Conservation (phyloP, 2,113 vertebrate genomes). For the Prionailurus viverrinus region DNA sequence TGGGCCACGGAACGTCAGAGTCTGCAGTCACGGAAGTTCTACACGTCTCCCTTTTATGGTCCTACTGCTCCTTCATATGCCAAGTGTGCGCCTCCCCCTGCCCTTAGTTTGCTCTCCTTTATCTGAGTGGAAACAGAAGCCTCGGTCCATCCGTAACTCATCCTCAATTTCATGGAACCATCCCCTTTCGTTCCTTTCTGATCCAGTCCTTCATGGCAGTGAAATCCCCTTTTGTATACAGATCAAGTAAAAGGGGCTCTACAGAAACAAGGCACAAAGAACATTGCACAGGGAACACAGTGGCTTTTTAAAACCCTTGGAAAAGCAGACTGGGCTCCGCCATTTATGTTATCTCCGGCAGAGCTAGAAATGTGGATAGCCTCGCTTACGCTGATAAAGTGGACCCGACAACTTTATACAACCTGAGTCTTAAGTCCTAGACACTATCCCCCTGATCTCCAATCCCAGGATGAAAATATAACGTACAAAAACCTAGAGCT, state of each 20-base stretch:
- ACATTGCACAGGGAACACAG: fast-evolving
- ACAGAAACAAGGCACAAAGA: neutral
- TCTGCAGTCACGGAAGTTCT: neutral
- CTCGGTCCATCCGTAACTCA: fast-evolving
- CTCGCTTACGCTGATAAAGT: fast-evolving
- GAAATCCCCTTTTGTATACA: neutral
- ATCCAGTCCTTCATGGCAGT: neutral
- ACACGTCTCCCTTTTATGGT: fast-evolving
- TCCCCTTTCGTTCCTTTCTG: neutral
- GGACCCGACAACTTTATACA: neutral
- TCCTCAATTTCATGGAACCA: no score
- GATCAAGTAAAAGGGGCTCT: neutral
- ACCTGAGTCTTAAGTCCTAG: neutral
- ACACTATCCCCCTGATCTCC: neutral
- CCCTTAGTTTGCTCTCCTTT: neutral
- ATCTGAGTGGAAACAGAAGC: neutral
- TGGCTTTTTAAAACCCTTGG: neutral
- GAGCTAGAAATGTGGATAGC: fast-evolving
- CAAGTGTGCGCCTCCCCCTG: neutral
- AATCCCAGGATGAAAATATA: neutral
- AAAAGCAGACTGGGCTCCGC: fast-evolving
- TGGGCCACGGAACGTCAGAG: neutral
- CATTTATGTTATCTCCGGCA: neutral
- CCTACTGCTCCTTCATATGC: fast-evolving
- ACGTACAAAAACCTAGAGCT: neutral